Base-by-base conservation (phyloP, 1,140 invertebrate genomes). In the Wasmannia auropunctata region DNA sequence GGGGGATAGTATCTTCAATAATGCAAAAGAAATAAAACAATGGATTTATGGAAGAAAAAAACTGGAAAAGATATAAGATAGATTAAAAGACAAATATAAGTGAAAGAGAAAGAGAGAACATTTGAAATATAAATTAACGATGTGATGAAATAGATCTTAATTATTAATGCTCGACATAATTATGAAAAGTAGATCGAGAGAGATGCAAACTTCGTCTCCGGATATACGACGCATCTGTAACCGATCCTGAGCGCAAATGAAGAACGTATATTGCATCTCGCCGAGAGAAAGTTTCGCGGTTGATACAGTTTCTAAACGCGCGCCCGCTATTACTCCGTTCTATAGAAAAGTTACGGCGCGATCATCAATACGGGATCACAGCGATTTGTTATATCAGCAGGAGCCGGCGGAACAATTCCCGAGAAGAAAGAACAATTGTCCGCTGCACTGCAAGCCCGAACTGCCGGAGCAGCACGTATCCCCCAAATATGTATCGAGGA, bases 401-500 rank as follows among this genome's bases (percentile, higher is more conserved):
- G 93, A 93, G 31, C 76, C 87, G 10, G 75, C 90, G 49, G 93
- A 94, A 46, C 86, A 90, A 69, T 80, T 80, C 1, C 51, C 88
- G 25, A 88, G 86, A 72, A 91, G 91, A 84, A 91, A 84, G 84
- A 93, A 93, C 69, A 91, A 90, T 79, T 94, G 92, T 69, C 92
- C 93, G 3, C 51, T 94, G 49, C 92, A 94, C 74, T 93, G 91
- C 31, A 93, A 92, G 74, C 84, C 88, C 54, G 92, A 93, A 37
- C 25, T 86, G n/a, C 16, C 69, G 51, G 83, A 89, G 8, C 88
- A 88, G 40, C 89, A 92, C 51, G 76, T 89, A 46, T 93, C 92
- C 14, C 90, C 93, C 0, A 94, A 93, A 84, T 92, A 91, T 49
- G 79, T 92, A 22, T 70, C 67, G 25, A 91, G 87, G 56, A 91